Evolutionary conservation across 2,113 vertebrate species (phyloP), one percentile per base, ranked within the genome.

Genomic region (Prochilodus magdalenae): DNA sequence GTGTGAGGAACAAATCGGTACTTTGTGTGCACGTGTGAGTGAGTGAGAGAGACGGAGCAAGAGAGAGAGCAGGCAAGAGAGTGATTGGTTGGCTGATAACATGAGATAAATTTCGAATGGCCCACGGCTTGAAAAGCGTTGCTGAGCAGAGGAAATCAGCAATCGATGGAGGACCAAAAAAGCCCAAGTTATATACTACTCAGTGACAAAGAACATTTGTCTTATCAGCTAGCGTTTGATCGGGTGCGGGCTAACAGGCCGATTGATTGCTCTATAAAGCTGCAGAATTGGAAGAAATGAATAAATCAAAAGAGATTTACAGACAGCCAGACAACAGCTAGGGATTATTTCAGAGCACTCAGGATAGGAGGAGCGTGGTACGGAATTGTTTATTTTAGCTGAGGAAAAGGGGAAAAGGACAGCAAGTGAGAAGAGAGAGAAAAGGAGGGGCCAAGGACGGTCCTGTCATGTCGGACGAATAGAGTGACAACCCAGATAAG

Each of bases 111-210:
- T 91, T 90, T 73, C 84, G 81, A 85, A 84, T n/a, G 83, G 74
- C 75, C 79, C 72, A 75, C 70, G 81, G 84, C 63, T 83, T 87
- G 86, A 89, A 84, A 91, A 84, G 88, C 87, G 83, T 86, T 89
- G 88, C 87, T 90, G 85, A 89, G 84, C 84, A 81, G 13, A 67
- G 65, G 84, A 90, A 89, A 89, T 77, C 77, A 83, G 79, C 79
- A 86, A 91, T 90, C 86, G 65, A 91, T 90, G 70, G 72, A 82
- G 86, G 80, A 81, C 83, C 70, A 84, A 87, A 75, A 87, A 89
- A 80, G 69, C 75, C 57, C 82, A 65, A 77, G 85, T 89, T 89
- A 71, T 89, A 88, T 81, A 85, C 73, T 71, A 51, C 67, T 79
- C 55, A 79, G 79, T 86, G 85, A 87, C 51, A 69, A 88, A 86